Base-by-base conservation (phyloP, 2,797 vertebrate species). In the Rhinatrema bivittatum region DNA sequence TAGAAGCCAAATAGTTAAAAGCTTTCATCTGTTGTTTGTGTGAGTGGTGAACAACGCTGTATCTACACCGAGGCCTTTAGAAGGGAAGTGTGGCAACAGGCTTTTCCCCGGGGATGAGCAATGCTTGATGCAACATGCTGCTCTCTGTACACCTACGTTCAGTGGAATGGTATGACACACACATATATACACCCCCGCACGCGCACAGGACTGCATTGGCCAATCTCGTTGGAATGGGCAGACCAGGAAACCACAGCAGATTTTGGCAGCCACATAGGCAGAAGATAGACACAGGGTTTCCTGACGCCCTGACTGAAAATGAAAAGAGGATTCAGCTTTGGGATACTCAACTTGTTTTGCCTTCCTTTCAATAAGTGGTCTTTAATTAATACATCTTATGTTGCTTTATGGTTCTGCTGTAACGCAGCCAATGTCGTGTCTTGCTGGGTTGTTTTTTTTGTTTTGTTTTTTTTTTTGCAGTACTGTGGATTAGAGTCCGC, bases 161-260 rank as follows among this genome's bases (percentile, higher is more conserved):
- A 35, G 32, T 7, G 41, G 25, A 19, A 17, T 16, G 41, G 55
- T 31, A 16, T 48, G 39, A 51, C 42, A 39, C 19, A 60, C 46
- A 52, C 36, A 40, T 40, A 62, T 11, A 15, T 21, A n/a, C n/a
- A n/a, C n/a, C n/a, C n/a, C n/a, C n/a, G n/a, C n/a, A n/a, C n/a
- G n/a, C n/a, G n/a, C n/a, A n/a, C n/a, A n/a, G n/a, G n/a, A n/a
- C n/a, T n/a, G n/a, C n/a, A n/a, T n/a, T n/a, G n/a, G n/a, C n/a
- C n/a, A n/a, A n/a, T n/a, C n/a, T n/a, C n/a, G n/a, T n/a, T n/a
- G n/a, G n/a, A n/a, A n/a, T 52, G 62, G 59, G 57, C 49, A 48
- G 43, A 48, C 32, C 46, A 58, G 53, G 42, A 68, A 60, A 63
- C 27, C 56, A 53, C 38, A 59, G 21, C 41, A 56, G 54, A 65